A percentile compares a stretch with the other conserved stretches of the same genome.
Conservation (phyloP, 2,113 vertebrate species). For the Cygnus atratus region DNA sequence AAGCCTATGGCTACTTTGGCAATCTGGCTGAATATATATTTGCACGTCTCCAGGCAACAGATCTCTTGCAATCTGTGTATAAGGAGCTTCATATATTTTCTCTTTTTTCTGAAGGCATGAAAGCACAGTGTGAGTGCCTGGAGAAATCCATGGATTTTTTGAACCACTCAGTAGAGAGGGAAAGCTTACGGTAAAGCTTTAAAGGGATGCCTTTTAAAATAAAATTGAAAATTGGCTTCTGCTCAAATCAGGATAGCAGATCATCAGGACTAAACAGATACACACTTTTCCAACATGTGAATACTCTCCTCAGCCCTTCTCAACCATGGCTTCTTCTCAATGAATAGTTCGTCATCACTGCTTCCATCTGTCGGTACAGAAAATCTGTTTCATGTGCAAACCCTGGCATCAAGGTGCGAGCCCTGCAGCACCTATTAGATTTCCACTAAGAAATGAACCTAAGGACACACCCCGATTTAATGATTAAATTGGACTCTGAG, state of each 20-base stretch:
- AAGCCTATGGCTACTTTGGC: background rate
- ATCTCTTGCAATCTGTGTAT: background rate
- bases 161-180: background rate
- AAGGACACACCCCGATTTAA: background rate
- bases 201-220: constrained; percentile 21
- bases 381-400: background rate
- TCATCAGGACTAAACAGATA: constrained; percentile 43
- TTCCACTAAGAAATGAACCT: background rate
- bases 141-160: constrained; percentile 20
- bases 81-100: background rate
- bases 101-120: background rate
- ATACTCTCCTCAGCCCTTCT: background rate
- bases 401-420: background rate
- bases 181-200: constrained; percentile 20
- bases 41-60: constrained; percentile 17
- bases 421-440: background rate
- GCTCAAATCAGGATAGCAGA: constrained; percentile 27
- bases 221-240: constrained; percentile 3
- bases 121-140: background rate
- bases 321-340: background rate
- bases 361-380: background rate
- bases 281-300: background rate
- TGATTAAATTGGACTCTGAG: background rate
- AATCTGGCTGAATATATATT: background rate
- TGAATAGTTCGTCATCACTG: background rate